These are phyloP conservation scores for Hirudo medicinalis DNA, from an alignment of 1,140 invertebrate species.

Conservation along the genomic window DNA sequence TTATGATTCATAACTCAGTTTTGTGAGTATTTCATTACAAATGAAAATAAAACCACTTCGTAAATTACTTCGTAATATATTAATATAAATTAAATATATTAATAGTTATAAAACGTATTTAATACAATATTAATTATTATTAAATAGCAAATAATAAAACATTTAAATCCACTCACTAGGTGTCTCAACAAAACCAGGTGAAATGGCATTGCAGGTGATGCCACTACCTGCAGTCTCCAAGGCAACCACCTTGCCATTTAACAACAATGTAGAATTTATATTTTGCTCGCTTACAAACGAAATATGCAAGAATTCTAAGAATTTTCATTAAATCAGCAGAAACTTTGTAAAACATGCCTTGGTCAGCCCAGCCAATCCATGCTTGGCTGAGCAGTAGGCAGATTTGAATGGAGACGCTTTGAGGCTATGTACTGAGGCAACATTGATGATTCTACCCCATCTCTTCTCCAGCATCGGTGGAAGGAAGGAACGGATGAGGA, in stretches of 20 bases:
- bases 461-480: constrained; percentile 34
- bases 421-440: constrained; percentile 34
- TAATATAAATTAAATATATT: too few species aligned
- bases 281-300: too few species aligned
- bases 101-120: too few species aligned
- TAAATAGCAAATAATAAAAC: too few species aligned
- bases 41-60: too few species aligned
- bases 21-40: too few species aligned
- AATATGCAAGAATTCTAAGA: too few species aligned
- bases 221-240: constrained; percentile 33
- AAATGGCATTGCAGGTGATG: constrained; percentile 37
- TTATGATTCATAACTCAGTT: too few species aligned
- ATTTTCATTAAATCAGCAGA: too few species aligned
- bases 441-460: constrained; percentile 38
- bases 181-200: constrained; percentile 39
- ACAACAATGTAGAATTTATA: too few species aligned
- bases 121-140: not conserved
- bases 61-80: too few species aligned
- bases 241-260: constrained; percentile 28
- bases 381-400: constrained; percentile 36
- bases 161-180: constrained; percentile 28
- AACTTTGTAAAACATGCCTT: constrained; percentile 21
- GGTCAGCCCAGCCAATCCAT: constrained; percentile 36
- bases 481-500: constrained; percentile 29
- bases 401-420: constrained; percentile 33